Evolutionary conservation across 1,140 invertebrate species (phyloP), one percentile per base, ranked within the genome.

Genomic region (Nomia melanderi): DNA sequence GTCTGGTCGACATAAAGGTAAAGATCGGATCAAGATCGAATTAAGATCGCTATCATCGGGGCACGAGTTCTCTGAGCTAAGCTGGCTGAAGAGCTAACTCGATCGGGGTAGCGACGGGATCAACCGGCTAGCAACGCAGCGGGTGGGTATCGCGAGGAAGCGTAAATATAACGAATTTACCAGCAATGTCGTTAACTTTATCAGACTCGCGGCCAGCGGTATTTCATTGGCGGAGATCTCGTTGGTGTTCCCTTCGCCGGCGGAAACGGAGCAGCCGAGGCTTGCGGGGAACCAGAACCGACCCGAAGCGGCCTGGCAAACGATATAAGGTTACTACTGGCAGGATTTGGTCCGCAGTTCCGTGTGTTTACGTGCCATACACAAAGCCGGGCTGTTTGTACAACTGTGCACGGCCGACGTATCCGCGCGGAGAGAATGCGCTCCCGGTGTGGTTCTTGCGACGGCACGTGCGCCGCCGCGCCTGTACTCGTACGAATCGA

Each of bases 131-230:
- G n/a, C n/a, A n/a, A n/a, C n/a, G n/a, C n/a, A n/a, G n/a, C n/a
- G n/a, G n/a, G n/a, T n/a, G n/a, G 11, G 11, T 57, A 47, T 31
- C 27, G 57, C 44, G 33, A 70, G 62, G 57, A 54, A 79, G 54
- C 81, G n/a, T 78, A 50, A 66, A 59, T 78, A 62, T 83, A 82
- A 83, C 81, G 77, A 73, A 75, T 79, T 85, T 86, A 75, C 74
- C 60, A 62, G 74, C 74, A 82, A 88, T 87, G 79, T 79, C 79
- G 83, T 88, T 85, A 88, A 75, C 77, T 83, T 84, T 84, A 87
- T 86, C 78, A 39, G 27, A 44, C 41, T 62, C 59, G 64, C 31
- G 64, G 7, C 29, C 66, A 31, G 12, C 33, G 72, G 54, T 81
- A 77, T 82, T 81, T 82, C 80, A 69, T 63, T 56, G 73, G 44